phyloP scores from a whole-genome alignment of 1,140 invertebrate species.

The Mylabris phalerata region DNA sequence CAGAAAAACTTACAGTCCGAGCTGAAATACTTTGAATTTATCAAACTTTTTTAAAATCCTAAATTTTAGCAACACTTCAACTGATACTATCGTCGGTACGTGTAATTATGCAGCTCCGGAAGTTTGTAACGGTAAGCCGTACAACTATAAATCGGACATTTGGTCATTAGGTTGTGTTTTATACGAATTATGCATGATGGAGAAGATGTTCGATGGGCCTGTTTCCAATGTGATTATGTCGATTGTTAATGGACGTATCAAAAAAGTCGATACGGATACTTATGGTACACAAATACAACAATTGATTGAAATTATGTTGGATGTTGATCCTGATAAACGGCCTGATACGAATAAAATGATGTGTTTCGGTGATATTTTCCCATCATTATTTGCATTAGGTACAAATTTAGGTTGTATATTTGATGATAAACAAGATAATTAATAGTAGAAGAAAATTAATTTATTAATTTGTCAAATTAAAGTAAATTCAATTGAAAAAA shows the following conservation, averaged over 20 bases:
- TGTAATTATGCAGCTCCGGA: slow-evolving; percentile 84
- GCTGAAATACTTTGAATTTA: no score
- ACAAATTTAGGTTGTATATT: slow-evolving; percentile 28
- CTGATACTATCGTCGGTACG: slow-evolving; percentile 63
- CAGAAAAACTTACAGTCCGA: no score
- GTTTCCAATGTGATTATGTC: slow-evolving; percentile 49
- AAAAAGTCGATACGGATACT: slow-evolving; percentile 43
- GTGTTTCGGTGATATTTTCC: slow-evolving; percentile 40
- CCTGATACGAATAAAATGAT: slow-evolving; percentile 44
- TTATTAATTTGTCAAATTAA: slow-evolving; percentile 2
- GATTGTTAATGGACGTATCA: slow-evolving; percentile 46
- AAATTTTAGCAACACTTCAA: slow-evolving; percentile 42
- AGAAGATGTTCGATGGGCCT: slow-evolving; percentile 49
- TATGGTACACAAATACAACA: slow-evolving; percentile 48
- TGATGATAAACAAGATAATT: background rate
- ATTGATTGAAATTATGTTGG: slow-evolving; percentile 46
- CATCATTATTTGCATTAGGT: slow-evolving; percentile 36
- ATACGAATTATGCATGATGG: slow-evolving; percentile 62
- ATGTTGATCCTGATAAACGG: slow-evolving; percentile 46
- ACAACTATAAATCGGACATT: slow-evolving; percentile 71
- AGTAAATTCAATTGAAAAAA: background rate
- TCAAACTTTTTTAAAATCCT: no score
- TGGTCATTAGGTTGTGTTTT: slow-evolving; percentile 82
- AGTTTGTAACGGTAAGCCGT: slow-evolving; percentile 66
- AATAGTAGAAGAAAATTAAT: background rate